Evolutionary conservation across 2,113 vertebrate species (phyloP).

Genomic region (Neodon shergylaensis): DNA sequence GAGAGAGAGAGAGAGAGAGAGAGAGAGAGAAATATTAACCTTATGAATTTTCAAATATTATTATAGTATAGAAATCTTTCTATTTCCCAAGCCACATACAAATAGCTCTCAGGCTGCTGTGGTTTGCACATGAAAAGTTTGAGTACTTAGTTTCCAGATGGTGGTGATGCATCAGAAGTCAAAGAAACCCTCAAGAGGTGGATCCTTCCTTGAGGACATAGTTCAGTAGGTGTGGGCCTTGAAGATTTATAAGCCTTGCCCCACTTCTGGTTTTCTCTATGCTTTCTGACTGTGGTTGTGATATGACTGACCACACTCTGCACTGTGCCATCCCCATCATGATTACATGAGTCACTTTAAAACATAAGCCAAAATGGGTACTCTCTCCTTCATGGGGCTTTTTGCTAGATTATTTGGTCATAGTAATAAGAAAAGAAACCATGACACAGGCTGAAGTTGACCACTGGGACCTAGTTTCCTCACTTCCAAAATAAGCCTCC

Average conservation of each 20-base stretch:
- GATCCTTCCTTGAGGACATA: background rate
- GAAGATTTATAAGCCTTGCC: background rate
- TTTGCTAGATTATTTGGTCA: background rate
- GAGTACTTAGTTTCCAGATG: background rate
- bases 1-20: background rate
- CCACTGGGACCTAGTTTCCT: background rate
- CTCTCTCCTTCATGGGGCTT: background rate
- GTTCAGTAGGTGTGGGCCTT: background rate
- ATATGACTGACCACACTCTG: background rate
- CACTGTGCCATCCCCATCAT: background rate
- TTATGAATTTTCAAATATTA: background rate
- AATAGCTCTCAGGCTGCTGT: background rate
- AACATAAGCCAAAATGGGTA: background rate
- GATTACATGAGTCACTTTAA: background rate
- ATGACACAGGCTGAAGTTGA: background rate
- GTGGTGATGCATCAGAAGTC: background rate
- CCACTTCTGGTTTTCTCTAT: too few species aligned
- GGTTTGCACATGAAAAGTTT: background rate
- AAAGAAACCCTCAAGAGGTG: background rate
- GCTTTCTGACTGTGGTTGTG: accelerated
- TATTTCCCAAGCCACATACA: background rate
- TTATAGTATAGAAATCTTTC: background rate
- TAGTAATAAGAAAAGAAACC: background rate
- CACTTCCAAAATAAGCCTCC: background rate
- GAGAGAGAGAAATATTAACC: background rate